Conservation (phyloP, 2,113 vertebrate species). For the Zosterops japonicus region DNA sequence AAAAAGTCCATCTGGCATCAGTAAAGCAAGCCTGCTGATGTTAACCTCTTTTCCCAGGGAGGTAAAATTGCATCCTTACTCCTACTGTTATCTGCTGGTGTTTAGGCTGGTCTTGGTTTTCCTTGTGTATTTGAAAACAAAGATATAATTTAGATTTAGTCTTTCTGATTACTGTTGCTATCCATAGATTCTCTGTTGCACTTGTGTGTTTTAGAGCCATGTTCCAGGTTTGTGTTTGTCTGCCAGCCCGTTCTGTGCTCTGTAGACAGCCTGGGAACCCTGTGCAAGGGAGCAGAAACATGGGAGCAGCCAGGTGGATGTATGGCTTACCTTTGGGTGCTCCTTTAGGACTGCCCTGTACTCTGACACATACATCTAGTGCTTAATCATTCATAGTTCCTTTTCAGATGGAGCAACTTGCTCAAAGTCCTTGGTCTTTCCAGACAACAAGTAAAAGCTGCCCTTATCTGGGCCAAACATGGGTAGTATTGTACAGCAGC, state of each 20-base stretch:
- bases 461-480: neutral
- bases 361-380: neutral
- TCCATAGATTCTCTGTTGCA: neutral
- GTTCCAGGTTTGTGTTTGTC: neutral
- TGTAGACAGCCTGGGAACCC: neutral
- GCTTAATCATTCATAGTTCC: neutral
- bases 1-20: conserved; percentile 21
- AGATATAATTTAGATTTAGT: neutral
- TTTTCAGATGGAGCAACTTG: neutral
- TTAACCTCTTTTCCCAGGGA: neutral
- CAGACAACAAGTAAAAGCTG: neutral
- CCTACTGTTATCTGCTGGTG: neutral
- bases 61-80: neutral
- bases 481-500: neutral
- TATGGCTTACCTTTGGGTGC: neutral
- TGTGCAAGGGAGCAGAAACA: neutral
- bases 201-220: neutral
- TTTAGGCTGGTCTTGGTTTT: neutral
- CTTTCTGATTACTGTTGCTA: neutral
- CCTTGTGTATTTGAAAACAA: neutral
- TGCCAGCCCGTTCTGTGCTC: neutral
- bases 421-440: neutral
- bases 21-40: neutral
- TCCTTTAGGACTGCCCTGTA: neutral
- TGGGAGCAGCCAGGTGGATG: accelerated